Base-by-base conservation (phyloP, 2,888 invertebrate species). In the Erpobdella octoculata region DNA sequence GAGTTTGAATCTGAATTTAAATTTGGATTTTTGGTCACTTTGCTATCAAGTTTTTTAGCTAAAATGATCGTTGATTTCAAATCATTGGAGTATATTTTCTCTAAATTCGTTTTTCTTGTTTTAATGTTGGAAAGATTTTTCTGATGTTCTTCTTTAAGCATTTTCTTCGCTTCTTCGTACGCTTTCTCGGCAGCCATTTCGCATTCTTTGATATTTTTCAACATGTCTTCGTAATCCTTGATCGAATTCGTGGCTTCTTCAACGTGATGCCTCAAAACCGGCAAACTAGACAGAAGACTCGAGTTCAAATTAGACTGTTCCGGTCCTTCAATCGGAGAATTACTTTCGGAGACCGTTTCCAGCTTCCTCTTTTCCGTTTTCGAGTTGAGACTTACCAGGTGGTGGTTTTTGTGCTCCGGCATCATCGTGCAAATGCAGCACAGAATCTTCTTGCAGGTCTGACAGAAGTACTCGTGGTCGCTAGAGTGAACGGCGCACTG, bases 381-480 rank as follows among this genome's bases (percentile, higher is more conserved):
- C 18, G 12, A n/a, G n/a, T n/a, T n/a, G n/a, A n/a, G n/a, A n/a
- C n/a, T 53, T 1, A 28, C 33, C 62, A 62, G n/a, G 62, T 15
- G n/a, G 15, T 62, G 62, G 33, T 62, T 62, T 33, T 31, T n/a
- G 31, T 62, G 62, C 9, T 62, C 35, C n/a, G 62, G 62, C 33
- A 62, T 31, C 62, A 62, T 62, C 31, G 35, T 35, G n/a, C 62
- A 62, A 1, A 35, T 9, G 62, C 62, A 62, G 62, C 62, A 62
- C 2, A 62, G 62, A 9, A n/a, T 28, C n/a, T 62, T 35, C n/a
- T 62, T 62, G 35, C 62, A 62, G 3, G 31, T 35, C n/a, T 35
- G 28, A 35, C 62, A 62, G 35, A 31, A 62, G 33, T 62, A 62
- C 33, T 62, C 62, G 33, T 62, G 5, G 62, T 18, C 33, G 62